Evolutionary conservation across 1,140 invertebrate genomes (phyloP).

Genomic region (Solen grandis): DNA sequence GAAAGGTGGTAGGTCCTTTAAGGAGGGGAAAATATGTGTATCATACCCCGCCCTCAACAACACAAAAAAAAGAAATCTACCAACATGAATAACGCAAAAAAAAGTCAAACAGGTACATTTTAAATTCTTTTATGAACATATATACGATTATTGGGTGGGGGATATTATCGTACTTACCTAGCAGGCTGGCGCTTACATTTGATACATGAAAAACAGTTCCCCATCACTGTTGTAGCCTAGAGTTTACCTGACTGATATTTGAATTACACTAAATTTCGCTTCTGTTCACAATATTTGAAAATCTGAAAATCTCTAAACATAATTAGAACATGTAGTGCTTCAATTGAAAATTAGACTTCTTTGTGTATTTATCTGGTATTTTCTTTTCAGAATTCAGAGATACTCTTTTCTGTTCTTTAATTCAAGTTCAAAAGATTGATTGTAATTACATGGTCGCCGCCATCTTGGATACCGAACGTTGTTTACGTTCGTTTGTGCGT

Average conservation of each 20-base stretch:
- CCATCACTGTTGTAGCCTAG: slow-evolving; percentile 59
- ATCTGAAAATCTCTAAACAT: neutral
- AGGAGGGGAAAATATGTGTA: no score
- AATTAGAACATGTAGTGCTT: neutral
- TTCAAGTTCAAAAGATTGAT: neutral
- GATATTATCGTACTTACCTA: slow-evolving; percentile 56
- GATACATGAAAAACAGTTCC: slow-evolving; percentile 71
- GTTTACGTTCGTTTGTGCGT: slow-evolving; percentile 52
- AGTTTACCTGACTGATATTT: neutral
- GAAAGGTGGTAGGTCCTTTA: no score
- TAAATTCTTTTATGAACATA: neutral
- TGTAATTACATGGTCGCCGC: slow-evolving; percentile 4
- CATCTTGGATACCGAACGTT: slow-evolving; percentile 49
- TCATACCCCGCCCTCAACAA: neutral
- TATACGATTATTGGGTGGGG: neutral
- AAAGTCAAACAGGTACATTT: neutral
- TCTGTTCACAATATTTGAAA: neutral
- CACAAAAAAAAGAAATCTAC: slow-evolving; percentile 1
- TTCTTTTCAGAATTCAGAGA: neutral
- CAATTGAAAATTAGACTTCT: slow-evolving; percentile 16
- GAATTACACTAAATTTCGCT: neutral
- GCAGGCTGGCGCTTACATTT: slow-evolving; percentile 65
- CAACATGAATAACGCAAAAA: neutral
- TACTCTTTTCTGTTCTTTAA: neutral
- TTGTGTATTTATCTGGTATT: neutral